phyloP scores from a whole-genome alignment of 2,797 vertebrate genomes.

The Pteropus rufus region DNA sequence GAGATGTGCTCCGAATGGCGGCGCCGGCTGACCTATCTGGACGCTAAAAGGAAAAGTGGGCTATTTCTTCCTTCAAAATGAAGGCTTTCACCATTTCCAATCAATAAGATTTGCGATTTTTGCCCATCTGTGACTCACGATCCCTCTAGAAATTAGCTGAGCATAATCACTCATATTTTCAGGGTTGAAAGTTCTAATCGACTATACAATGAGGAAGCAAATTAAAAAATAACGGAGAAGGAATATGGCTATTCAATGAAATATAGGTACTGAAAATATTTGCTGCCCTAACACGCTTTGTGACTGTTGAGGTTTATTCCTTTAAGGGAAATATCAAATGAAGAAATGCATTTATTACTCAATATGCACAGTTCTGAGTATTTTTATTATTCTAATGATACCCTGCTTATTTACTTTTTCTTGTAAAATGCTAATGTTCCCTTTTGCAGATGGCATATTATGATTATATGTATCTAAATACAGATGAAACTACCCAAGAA shows the following conservation, averaged over 20 bases:
- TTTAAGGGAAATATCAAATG: not conserved
- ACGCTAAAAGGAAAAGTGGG: not conserved
- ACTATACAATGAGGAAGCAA: not conserved
- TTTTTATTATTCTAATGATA: slow-evolving; percentile 24
- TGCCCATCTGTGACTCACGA: not conserved
- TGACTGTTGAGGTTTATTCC: not conserved
- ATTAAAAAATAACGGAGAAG: slow-evolving; percentile 18
- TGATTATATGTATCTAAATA: slow-evolving; percentile 47
- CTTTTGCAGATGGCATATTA: slow-evolving; percentile 8
- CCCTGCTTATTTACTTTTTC: not conserved
- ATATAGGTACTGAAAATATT: not conserved
- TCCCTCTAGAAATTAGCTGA: not conserved
- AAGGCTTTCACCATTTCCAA: not conserved
- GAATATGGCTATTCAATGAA: slow-evolving; percentile 19
- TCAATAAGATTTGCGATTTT: not conserved
- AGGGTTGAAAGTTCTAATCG: not conserved
- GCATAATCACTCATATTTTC: not conserved
- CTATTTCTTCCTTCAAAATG: not conserved
- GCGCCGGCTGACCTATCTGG: not conserved
- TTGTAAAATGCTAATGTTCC: slow-evolving; percentile 44
- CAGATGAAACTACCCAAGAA: not conserved
- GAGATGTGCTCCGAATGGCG: not conserved
- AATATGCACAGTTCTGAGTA: not conserved
- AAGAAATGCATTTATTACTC: not conserved
- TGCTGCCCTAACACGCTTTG: not conserved